Evolutionary conservation across 2,888 invertebrate species (phyloP), one percentile per base, ranked within the genome.

Genomic region (Polylopha cassiicola): DNA sequence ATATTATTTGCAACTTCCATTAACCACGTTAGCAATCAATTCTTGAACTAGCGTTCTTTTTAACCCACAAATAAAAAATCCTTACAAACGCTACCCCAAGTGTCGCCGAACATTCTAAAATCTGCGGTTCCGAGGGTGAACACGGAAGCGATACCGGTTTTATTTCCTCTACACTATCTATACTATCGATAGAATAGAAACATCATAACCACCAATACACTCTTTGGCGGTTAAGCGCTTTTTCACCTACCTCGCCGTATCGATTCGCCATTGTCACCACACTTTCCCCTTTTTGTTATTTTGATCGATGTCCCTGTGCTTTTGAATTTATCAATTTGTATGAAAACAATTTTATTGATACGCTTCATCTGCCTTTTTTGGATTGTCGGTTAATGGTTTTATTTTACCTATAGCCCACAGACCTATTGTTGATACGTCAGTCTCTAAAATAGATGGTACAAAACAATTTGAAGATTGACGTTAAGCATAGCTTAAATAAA

Each of bases 141-240:
- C 52, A 67, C 70, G 81, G 82, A 82, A 80, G 73, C 69, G 71
- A 68, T 66, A 73, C 78, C 66, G 74, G 78, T 76, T 75, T 67
- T 67, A 71, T 71, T 74, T 77, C 78, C 78, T 67, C 70, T 72
- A 69, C 62, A 64, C 57, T n/a, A n/a, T n/a, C n/a, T n/a, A n/a
- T n/a, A n/a, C n/a, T n/a, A 18, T 4, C 26, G 7, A 9, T 23
- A 1, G 1, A 7, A 26, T 13, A n/a, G 14, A 17, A 34, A 17
- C 7, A 26, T 14, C 33, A 24, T 11, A 14, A 7, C 4, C 13
- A 13, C 13, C 4, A 18, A 18, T 7, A 18, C 8, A 26, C 8
- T 24, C 8, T 18, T 18, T 2, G 7, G 13, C 26, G 10, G n/a
- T 9, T 34, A 34, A 13, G 24, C 14, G 18, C 5, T 26, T 34